Conservation (phyloP, 2,113 vertebrate genomes). For the Aepyceros melampus region DNA sequence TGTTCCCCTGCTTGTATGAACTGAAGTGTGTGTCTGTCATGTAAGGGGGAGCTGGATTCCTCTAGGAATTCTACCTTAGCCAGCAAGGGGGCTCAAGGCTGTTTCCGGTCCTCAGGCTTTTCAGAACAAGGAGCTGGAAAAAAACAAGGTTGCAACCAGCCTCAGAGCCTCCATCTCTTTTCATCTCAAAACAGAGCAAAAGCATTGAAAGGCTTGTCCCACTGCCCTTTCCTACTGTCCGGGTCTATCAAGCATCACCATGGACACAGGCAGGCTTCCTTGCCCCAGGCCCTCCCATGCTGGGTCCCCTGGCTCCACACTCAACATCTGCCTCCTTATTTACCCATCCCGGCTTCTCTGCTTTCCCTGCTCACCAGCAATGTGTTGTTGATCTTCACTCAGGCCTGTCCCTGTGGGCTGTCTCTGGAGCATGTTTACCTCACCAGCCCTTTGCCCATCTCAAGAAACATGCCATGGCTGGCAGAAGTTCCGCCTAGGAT, state of each 20-base stretch:
- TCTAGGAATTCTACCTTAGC: neutral
- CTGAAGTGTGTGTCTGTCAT: neutral
- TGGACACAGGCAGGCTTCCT: neutral
- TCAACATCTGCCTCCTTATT: constrained; percentile 12
- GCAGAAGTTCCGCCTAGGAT: neutral
- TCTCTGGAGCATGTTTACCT: neutral
- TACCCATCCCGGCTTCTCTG: neutral
- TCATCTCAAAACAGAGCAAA: neutral
- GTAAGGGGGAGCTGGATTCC: neutral
- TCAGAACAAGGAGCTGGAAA: neutral
- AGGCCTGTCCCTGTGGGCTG: neutral
- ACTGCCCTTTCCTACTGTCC: neutral
- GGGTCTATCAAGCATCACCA: neutral
- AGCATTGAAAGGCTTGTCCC: neutral
- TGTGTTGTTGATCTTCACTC: neutral
- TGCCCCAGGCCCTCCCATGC: neutral
- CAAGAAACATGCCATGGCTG: neutral
- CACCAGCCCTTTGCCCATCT: neutral
- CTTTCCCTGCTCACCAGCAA: neutral
- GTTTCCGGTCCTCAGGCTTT: neutral
- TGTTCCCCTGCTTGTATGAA: neutral
- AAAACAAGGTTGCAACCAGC: neutral
- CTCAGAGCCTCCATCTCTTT: neutral
- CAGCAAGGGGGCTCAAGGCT: neutral
- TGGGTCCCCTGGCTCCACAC: neutral